Percentiles rank a stretch among this genome's conserved stretches.
These are phyloP conservation scores for Mastomys coucha DNA, from an alignment of 2,113 vertebrate species.

Conservation along the genomic window DNA sequence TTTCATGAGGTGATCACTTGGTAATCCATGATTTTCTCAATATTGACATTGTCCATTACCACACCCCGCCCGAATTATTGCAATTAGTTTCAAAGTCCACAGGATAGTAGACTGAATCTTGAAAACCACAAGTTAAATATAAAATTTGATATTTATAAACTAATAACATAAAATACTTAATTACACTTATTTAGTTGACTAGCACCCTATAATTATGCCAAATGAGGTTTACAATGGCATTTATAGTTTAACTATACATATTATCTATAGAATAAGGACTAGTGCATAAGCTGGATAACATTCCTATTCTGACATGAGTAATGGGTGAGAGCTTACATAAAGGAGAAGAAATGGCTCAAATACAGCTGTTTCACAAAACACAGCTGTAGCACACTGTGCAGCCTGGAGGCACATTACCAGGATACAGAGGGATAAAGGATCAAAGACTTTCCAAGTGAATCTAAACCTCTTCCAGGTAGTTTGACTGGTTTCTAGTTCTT, in stretches of 20 bases:
- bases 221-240: neutral
- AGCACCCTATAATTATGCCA: neutral
- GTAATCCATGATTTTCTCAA: neutral
- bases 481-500: neutral
- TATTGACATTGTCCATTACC: too few relatives aligned
- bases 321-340: neutral
- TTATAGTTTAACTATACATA: neutral
- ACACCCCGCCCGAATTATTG: too few relatives aligned
- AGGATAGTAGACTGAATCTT: neutral
- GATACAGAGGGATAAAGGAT: neutral
- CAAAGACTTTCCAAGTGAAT: neutral
- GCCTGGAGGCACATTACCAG: neutral
- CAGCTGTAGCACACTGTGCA: neutral
- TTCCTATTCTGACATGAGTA: neutral
- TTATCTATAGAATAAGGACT: neutral
- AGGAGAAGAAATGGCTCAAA: neutral
- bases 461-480: neutral
- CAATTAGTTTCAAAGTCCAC: neutral
- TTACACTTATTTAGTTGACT: neutral
- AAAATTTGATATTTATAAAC: neutral
- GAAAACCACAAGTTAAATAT: neutral
- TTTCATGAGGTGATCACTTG: neutral
- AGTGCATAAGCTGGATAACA: neutral
- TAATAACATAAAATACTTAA: neutral
- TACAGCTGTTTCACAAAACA: neutral